Evolutionary conservation across 2,113 vertebrate species (phyloP).

Genomic region (Vulpes vulpes): DNA sequence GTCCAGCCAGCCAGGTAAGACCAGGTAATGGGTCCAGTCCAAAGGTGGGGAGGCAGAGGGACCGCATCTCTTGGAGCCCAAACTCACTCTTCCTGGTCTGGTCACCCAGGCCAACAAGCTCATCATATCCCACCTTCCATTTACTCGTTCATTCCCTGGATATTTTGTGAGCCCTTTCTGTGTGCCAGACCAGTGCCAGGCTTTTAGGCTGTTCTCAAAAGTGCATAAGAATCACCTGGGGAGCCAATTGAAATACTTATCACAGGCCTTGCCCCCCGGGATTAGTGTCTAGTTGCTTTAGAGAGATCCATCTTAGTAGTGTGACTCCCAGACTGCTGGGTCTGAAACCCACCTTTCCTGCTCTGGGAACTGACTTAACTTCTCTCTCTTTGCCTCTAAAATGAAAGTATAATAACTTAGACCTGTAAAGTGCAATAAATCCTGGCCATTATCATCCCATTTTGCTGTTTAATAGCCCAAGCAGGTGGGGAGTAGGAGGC

Average conservation of each 20-base stretch:
- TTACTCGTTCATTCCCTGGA: background rate
- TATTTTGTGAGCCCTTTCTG: background rate
- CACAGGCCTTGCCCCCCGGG: background rate
- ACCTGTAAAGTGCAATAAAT: too few relatives aligned
- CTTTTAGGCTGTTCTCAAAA: background rate
- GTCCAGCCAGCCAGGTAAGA: slow-evolving; percentile 95
- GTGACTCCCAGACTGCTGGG: background rate
- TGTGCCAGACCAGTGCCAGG: background rate
- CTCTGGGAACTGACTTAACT: background rate
- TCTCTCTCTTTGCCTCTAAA: background rate
- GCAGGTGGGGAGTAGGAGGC: background rate
- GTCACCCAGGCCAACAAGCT: background rate
- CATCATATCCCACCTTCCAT: fast-evolving
- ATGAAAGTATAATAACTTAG: background rate
- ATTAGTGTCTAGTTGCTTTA: background rate
- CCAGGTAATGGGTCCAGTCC: background rate
- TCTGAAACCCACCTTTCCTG: background rate
- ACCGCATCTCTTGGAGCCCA: background rate
- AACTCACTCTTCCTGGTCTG: background rate
- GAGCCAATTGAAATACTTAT: background rate
- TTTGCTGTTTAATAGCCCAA: background rate
- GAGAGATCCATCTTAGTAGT: background rate
- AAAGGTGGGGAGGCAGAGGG: background rate
- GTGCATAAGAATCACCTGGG: fast-evolving
- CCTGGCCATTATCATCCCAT: fast-evolving